These are phyloP conservation scores for Ceyx erithaca DNA, from an alignment of 2,797 vertebrate species.

Conservation along the genomic window DNA sequence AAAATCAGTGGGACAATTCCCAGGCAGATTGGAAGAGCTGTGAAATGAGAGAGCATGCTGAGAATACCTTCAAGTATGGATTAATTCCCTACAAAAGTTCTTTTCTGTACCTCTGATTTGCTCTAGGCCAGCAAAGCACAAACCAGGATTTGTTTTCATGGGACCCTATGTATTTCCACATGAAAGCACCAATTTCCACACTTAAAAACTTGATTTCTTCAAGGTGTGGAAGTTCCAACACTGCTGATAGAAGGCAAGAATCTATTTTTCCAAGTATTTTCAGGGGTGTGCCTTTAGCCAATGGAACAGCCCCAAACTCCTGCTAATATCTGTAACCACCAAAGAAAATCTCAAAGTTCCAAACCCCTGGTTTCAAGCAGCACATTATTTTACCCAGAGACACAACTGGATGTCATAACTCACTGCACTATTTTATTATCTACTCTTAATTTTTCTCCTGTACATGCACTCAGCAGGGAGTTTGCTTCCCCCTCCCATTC, in stretches of 20 bases:
- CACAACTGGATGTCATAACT: neutral
- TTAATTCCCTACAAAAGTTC: neutral
- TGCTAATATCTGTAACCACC: neutral
- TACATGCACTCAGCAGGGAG: neutral
- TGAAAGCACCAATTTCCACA: neutral
- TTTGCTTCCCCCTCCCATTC: neutral
- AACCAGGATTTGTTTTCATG: neutral
- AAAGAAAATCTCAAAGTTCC: neutral
- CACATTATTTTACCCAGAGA: neutral
- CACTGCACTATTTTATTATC: neutral
- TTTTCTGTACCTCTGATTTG: neutral
- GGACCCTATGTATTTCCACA: neutral
- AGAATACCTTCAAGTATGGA: rapidly evolving
- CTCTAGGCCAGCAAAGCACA: neutral
- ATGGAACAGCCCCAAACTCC: neutral
- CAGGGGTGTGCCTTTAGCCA: neutral
- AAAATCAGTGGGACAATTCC: neutral
- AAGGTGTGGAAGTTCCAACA: rapidly evolving
- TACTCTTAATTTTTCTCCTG: neutral
- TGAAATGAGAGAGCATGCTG: neutral
- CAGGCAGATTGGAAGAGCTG: neutral
- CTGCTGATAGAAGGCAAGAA: neutral
- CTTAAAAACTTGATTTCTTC: neutral
- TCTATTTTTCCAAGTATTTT: neutral
- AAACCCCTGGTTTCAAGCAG: neutral